phyloP scores from a whole-genome alignment of 2,888 invertebrate species.

The Drosophila dives region DNA sequence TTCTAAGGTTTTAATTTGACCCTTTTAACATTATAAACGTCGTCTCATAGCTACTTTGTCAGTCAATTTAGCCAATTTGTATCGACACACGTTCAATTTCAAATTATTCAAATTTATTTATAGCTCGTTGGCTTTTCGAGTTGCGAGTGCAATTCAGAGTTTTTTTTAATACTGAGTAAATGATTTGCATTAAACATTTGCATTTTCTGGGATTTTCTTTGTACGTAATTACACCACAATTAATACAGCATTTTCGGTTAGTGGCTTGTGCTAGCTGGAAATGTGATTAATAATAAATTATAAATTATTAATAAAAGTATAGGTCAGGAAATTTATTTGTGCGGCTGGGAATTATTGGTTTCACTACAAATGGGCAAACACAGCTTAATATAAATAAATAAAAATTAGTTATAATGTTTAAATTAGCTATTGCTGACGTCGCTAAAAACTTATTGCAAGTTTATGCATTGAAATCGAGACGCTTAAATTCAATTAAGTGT shows the following conservation, averaged over 20 bases:
- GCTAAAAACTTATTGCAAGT: background rate
- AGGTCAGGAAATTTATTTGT: background rate
- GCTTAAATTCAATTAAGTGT: background rate
- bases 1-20: background rate
- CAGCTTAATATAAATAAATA: slow-evolving; percentile 8
- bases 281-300: background rate
- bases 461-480: background rate
- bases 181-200: slow-evolving; percentile 25
- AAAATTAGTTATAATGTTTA: background rate
- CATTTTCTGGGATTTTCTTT: slow-evolving; percentile 39
- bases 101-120: slow-evolving; percentile 46
- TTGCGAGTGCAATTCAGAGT: slow-evolving; percentile 16
- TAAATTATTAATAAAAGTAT: background rate
- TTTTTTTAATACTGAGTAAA: slow-evolving; percentile 10
- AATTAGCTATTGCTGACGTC: background rate
- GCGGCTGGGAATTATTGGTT: background rate
- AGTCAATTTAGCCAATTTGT: slow-evolving; percentile 28
- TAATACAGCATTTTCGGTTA: background rate
- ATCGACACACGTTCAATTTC: slow-evolving; percentile 46
- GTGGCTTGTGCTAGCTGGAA: background rate
- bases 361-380: background rate
- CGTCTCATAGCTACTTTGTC: slow-evolving; percentile 4
- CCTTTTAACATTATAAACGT: background rate
- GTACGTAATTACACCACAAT: slow-evolving; percentile 21
- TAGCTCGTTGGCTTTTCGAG: slow-evolving; percentile 9